A percentile compares a stretch with the other conserved stretches of the same genome.
phyloP scores from a whole-genome alignment of 2,113 vertebrate genomes.

The Crotalus horridus region DNA sequence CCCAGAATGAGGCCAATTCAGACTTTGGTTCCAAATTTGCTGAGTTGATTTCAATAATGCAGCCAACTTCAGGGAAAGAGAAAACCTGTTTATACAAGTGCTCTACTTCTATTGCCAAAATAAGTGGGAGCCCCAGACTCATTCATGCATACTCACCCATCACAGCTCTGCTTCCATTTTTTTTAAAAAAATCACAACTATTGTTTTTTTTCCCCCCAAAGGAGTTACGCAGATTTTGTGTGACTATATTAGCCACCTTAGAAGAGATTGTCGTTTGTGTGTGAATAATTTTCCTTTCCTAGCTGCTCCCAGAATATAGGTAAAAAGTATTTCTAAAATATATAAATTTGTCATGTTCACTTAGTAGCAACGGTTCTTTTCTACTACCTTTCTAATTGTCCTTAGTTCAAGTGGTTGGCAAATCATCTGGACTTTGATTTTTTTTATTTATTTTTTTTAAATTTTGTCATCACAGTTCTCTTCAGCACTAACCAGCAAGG shows the following conservation, averaged over 20 bases:
- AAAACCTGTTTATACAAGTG: background rate
- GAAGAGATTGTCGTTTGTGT: background rate
- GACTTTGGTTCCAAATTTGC: background rate
- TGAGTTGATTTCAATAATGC: background rate
- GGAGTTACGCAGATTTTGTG: background rate
- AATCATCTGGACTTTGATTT: background rate
- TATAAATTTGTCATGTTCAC: background rate
- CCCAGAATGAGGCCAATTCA: background rate
- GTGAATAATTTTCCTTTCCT: background rate
- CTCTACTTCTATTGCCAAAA: background rate
- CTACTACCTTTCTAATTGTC: background rate
- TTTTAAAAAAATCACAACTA: background rate
- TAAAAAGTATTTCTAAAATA: background rate
- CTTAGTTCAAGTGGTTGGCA: background rate
- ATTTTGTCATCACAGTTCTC: background rate
- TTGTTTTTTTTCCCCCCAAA: background rate
- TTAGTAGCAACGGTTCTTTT: background rate
- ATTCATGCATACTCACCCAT: background rate
- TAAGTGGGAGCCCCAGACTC: background rate
- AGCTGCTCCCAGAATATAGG: background rate
- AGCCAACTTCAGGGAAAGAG: background rate
- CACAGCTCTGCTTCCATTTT: background rate
- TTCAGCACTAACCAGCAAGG: background rate
- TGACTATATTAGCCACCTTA: background rate
- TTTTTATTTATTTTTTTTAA: background rate